Evolutionary conservation across 2,888 invertebrate species (phyloP), one percentile per base, ranked within the genome.

Genomic region (Chloroclysta siterata): DNA sequence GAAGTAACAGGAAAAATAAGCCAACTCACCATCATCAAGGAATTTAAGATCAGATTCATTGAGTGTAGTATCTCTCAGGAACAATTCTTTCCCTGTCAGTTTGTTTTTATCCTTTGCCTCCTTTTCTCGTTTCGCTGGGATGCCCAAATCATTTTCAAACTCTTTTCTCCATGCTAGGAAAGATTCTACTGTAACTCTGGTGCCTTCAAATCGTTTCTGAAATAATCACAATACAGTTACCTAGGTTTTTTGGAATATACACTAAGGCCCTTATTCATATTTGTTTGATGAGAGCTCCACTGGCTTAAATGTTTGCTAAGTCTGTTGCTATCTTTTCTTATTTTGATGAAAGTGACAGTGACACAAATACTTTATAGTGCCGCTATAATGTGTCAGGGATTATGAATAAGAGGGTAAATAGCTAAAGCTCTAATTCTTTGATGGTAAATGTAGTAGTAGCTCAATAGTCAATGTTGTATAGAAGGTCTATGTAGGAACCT

Each of bases 31-130:
- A 88, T 97, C 98, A 88, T 98, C 96, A 72, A 98, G 94, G 94
- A 98, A 99, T 88, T 98, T 97, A 64, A 99, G 95, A 93, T 99
- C 99, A 5, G 99, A 99, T 79, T 99, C 98, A 88, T 97, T 97
- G 72, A 99, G 94, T 0, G 98, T 97, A 68, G 96, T 97, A 85
- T 99, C 99, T 60, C 95, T 95, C 87, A 99, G 94, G 94, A 99
- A 99, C 59, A 99, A 92, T 88, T 99, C 99, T 82, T 95, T 95
- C 14, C 99, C 99, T 0, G 98, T 98, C 44, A 98, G 90, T 87
- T 98, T 98, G 78, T 95, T 97, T 42, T 94, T 95, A 66, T 96
- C 96, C 68, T 95, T 95, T 33, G 95, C 94, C 53, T 95, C 94
- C 65, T 95, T 94, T 79, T 96, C 97, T 61, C 95, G 93, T 80